Base-by-base conservation (phyloP, 23 tunicate species). In the Botrylloides violaceus region DNA sequence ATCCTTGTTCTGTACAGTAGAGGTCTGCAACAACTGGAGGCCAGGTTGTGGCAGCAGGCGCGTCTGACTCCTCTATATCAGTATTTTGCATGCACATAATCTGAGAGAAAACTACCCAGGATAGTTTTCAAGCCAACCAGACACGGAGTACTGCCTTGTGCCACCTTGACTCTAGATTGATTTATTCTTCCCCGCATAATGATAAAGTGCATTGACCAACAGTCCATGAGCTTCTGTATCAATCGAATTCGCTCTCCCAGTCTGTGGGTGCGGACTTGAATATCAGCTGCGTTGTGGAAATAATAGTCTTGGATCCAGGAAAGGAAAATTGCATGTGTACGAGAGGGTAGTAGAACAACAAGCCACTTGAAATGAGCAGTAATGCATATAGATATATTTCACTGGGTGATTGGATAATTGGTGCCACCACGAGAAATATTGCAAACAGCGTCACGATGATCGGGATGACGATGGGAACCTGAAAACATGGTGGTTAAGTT, bases 401-500 rank as follows among this genome's bases (percentile, higher is more conserved):
- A 37, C 79, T 80, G 7, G 94, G 94, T 68, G 50, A 66, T 48
- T 85, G 77, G 65, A 85, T 77, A 3, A 85, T 64, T 4, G 94
- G 94, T 29, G 84, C 94, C 18, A 85, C 49, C 26, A 85, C 81
- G n/a, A 85, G 74, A 35, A 78, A 85, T 34, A 59, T 50, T 9
- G 85, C 80, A 20, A 80, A 37, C 21, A 85, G 36, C 0, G 83
- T 29, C 24, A 82, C 80, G 4, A 85, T 56, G 58, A 33, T 58
- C n/a, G 94, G 94, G 32, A 85, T 66, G 50, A 80, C 6, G 32
- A 85, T 50, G 21, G 94, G 94, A 0, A 85, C 94, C 94, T 85
- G 64, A 49, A 82, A 82, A 66, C 3, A 43, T 43, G 53, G 15
- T 43, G n/a, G n/a, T n/a, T n/a, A n/a, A n/a, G n/a, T n/a, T n/a